These are phyloP conservation scores for Mylabris phalerata DNA, from an alignment of 1,140 invertebrate genomes.

Conservation along the genomic window DNA sequence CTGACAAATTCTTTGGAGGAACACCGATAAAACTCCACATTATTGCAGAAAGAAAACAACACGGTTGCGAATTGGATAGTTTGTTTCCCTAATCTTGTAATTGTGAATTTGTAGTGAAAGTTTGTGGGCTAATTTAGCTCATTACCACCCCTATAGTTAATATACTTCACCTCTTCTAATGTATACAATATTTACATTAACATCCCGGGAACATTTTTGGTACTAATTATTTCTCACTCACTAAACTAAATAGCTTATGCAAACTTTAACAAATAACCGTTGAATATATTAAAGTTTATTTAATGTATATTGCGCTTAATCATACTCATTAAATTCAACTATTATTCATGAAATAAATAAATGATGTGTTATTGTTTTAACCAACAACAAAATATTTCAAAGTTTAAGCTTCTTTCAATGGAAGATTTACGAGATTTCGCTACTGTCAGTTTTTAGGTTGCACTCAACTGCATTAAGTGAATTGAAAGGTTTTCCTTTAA, in stretches of 20 bases:
- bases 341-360: conserved; percentile 39
- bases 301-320: too few species aligned
- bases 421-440: too few species aligned
- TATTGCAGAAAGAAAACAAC: too few species aligned
- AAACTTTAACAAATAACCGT: conserved; percentile 14
- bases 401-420: too few species aligned
- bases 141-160: conserved; percentile 1
- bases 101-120: conserved; percentile 14
- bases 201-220: conserved; percentile 16
- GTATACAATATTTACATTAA: conserved; percentile 12
- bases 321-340: conserved; percentile 35
- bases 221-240: conserved; percentile 15
- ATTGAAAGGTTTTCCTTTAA: too few species aligned
- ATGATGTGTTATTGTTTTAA: conserved; percentile 19
- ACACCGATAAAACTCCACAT: too few species aligned
- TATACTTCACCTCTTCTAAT: conserved; percentile 8
- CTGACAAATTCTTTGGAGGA: too few species aligned
- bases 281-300: conserved; percentile 11
- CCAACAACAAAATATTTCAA: too few species aligned
- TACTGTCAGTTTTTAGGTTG: too few species aligned
- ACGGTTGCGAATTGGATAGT: too few species aligned
- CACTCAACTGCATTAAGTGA: too few species aligned
- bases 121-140: conserved; percentile 5
- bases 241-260: conserved; percentile 7
- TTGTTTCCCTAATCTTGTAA: neutral